phyloP scores from a whole-genome alignment of 1,140 invertebrate genomes.

The Drosophila obscura region DNA sequence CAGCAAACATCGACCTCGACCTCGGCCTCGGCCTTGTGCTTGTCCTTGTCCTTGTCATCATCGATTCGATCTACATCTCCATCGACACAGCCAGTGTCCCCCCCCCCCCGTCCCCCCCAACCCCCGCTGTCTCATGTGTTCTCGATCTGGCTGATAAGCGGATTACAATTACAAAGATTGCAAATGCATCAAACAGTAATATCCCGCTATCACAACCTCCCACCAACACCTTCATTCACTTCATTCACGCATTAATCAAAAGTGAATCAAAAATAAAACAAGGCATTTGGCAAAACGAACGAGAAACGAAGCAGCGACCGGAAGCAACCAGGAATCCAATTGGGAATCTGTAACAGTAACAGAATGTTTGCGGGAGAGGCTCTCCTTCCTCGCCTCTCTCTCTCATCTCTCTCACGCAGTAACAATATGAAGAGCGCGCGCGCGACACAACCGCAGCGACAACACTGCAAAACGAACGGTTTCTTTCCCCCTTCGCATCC shows the following conservation, averaged over 20 bases:
- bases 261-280: constrained; percentile 61
- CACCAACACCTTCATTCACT: no score
- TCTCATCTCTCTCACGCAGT: no score
- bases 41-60: constrained; percentile 38
- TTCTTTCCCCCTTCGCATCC: no score
- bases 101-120: no score
- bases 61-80: neutral
- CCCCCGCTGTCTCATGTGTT: constrained; percentile 1
- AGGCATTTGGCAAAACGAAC: constrained; percentile 38
- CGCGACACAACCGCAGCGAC: no score
- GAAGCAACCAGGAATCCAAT: constrained; percentile 40
- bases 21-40: neutral
- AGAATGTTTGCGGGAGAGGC: neutral
- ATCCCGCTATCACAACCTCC: no score
- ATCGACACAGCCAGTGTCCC: no score
- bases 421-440: no score
- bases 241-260: constrained; percentile 36
- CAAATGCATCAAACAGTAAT: no score
- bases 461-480: no score
- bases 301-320: constrained; percentile 14
- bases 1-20: constrained; percentile 15
- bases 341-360: constrained; percentile 11
- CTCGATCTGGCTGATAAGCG: constrained; percentile 24
- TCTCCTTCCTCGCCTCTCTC: no score
- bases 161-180: constrained; percentile 26